Evolutionary conservation across 2,797 vertebrate species (phyloP).

Genomic region (Hippocampus kuda): DNA sequence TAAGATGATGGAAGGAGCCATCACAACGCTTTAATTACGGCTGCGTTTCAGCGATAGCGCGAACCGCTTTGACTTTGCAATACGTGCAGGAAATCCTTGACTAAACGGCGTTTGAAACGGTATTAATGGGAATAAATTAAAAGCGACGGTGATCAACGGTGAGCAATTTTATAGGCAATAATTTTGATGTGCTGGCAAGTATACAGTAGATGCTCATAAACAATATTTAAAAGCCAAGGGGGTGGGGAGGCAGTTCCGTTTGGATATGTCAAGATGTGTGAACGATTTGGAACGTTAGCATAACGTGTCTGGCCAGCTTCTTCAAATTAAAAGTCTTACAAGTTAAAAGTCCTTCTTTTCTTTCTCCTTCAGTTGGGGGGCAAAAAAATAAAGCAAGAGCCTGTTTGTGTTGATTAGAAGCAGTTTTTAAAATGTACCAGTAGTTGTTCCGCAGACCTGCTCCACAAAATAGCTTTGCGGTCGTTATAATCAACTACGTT

Average conservation of each 20-base stretch:
- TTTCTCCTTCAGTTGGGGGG: not conserved
- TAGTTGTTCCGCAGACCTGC: not conserved
- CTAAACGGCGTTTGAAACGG: not conserved
- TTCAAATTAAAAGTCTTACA: no score
- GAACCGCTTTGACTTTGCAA: not conserved
- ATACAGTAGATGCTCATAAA: not conserved
- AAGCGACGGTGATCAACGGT: not conserved
- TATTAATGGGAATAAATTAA: not conserved
- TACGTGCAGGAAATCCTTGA: not conserved
- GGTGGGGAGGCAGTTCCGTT: not conserved
- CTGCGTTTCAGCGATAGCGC: not conserved
- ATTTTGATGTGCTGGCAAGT: not conserved
- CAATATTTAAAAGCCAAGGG: not conserved
- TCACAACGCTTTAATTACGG: not conserved
- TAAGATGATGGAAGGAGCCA: not conserved
- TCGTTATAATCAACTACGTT: not conserved
- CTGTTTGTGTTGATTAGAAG: not conserved
- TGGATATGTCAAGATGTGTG: not conserved
- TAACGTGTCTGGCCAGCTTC: no score
- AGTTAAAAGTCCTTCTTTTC: not conserved
- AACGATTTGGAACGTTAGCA: not conserved
- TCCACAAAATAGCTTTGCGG: not conserved
- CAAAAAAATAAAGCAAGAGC: not conserved
- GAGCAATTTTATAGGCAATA: not conserved
- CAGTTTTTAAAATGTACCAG: not conserved